Base-by-base conservation (phyloP, 1,140 invertebrate species). In the Cylas formicarius region DNA sequence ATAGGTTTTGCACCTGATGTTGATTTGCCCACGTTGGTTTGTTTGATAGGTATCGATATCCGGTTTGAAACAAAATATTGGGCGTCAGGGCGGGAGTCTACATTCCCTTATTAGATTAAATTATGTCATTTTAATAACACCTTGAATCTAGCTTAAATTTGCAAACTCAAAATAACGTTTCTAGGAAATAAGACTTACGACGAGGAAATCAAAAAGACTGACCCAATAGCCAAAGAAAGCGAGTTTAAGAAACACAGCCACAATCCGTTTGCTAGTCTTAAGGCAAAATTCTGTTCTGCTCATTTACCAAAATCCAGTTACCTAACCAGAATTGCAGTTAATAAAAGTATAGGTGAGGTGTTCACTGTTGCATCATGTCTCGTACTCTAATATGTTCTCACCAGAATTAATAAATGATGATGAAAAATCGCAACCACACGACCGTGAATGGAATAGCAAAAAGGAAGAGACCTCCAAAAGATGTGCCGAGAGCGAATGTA, bases 251-350 rank as follows among this genome's bases (percentile, higher is more conserved):
- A 61, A 50, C 57, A 61, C 53, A 53, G n/a, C n/a, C 44, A 57
- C 33, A 57, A 60, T 38, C 56, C 62, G 10, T 63, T 65, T 31
- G 60, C 63, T 17, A 57, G 50, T 16, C 43, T 66, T n/a, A 66
- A 65, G 48, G 57, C 62, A 9, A 66, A 66, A 57, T 49, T 68
- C 44, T 67, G 67, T 56, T 65, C 65, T 40, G 58, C 65, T 10
- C 65, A 68, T 52, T 50, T 67, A 38, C 65, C 63, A 29, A 67
- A 66, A 43, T 63, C 62, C 32, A 56, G 55, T 34, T 66, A 66
- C 44, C 53, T 67, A 34, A 65, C 62, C 2, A 55, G 58, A 35
- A 53, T 68, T 37, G 66, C 66, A 11, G 62, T 67, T 7, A 67
- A 67, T 50, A 63, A 62, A 49, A 61, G 59, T 50, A 61, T 64